Evolutionary conservation across 2,113 vertebrate species (phyloP).

Genomic region (Aptenodytes forsteri): DNA sequence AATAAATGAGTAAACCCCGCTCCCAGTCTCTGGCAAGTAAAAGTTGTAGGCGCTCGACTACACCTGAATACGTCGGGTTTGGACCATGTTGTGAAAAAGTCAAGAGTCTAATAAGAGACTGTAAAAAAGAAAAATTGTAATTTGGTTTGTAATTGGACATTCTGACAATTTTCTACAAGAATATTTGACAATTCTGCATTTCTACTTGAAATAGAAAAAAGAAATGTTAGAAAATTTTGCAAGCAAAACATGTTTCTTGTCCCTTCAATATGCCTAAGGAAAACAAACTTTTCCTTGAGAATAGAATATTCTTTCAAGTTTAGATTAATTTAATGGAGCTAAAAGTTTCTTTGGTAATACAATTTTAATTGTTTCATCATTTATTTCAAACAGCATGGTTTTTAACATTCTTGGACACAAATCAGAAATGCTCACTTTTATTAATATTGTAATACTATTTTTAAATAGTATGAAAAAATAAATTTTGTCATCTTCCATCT

Average conservation of each 20-base stretch:
- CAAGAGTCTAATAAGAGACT: neutral
- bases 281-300: neutral
- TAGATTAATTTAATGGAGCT: neutral
- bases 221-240: neutral
- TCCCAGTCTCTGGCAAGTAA: neutral
- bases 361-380: neutral
- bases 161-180: neutral
- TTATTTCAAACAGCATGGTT: neutral
- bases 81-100: neutral
- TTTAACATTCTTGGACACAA: neutral
- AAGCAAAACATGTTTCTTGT: neutral
- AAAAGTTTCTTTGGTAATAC: neutral
- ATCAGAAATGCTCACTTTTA: neutral
- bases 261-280: neutral
- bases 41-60: neutral
- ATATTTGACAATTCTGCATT: neutral
- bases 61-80: neutral
- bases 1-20: neutral
- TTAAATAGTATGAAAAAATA: neutral
- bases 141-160: neutral
- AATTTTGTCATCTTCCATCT: neutral
- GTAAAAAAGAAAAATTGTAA: neutral
- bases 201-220: neutral
- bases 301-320: neutral
- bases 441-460: constrained; percentile 12